A percentile compares a stretch with the other conserved stretches of the same genome.
phyloP scores from a whole-genome alignment of 1,140 invertebrate genomes.

The Eupeodes corollae region DNA sequence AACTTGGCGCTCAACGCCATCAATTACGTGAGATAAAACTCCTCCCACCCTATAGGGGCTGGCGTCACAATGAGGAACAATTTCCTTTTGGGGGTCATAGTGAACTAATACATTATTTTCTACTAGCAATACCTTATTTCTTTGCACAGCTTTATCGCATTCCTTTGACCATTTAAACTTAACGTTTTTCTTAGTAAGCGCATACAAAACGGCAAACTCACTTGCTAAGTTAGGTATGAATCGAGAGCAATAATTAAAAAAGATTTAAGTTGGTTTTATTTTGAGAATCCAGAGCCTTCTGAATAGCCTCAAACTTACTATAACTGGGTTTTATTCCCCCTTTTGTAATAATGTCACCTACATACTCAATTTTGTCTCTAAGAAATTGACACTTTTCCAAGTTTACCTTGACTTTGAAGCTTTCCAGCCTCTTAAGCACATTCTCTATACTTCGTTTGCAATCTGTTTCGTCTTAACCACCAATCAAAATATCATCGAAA shows the following conservation, averaged over 20 bases:
- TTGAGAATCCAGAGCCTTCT: neutral
- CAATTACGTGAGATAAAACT: slow-evolving; percentile 8
- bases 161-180: slow-evolving; percentile 2
- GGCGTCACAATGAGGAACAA: slow-evolving; percentile 6
- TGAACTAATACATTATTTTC: slow-evolving; percentile 5
- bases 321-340: neutral
- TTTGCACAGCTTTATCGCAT: slow-evolving; percentile 1
- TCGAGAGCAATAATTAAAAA: slow-evolving; percentile 4
- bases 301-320: slow-evolving; percentile 1
- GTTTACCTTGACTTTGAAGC: slow-evolving; percentile 15
- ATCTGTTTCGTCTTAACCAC: neutral
- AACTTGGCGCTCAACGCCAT: slow-evolving; percentile 19
- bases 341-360: neutral
- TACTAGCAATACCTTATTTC: slow-evolving; percentile 1
- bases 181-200: slow-evolving; percentile 3
- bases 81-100: slow-evolving; percentile 10
- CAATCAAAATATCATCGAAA: slow-evolving; percentile 6
- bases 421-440: neutral
- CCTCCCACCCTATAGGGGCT: slow-evolving; percentile 3
- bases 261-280: slow-evolving; percentile 3
- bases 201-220: neutral
- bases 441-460: slow-evolving; percentile 2
- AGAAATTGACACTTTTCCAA: slow-evolving; percentile 23
- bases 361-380: too few species aligned
- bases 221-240: slow-evolving; percentile 3